Evolutionary conservation across 1,140 invertebrate species (phyloP), one percentile per base, ranked within the genome.

Genomic region (Bradysia coprophila): DNA sequence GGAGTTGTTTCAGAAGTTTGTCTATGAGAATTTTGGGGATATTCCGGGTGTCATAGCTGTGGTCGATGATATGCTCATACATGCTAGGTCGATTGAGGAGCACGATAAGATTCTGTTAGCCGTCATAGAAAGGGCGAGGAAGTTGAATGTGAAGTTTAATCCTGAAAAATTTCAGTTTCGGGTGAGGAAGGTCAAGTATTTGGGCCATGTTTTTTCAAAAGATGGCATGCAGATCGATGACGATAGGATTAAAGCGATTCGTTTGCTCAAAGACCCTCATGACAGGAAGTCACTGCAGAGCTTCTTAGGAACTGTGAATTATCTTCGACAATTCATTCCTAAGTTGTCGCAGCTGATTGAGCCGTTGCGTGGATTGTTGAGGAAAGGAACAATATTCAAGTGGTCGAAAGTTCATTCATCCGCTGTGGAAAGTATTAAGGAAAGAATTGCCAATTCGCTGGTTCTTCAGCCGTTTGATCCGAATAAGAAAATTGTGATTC

Each of bases 391-490:
- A 5, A 11, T 15, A 4, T 34, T 37, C 22, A 42, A 21, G n/a
- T 9, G 21, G 20, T 32, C 19, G 33, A 33, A 33, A 5, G 24
- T 2, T 2, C 21, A 21, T 22, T 20, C 33, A 41, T 19, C 13
- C 18, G 3, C 32, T 3, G n/a, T 34, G n/a, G 3, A 38, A 38
- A 15, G 5, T 11, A 4, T 38, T 19, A 38, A 38, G 21, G 3
- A 19, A 4, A 6, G 4, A 18, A 6, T 38, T 19, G 13, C 21
- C 42, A 13, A 24, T 24, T 15, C 43, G 20, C 2, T 16, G 37
- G 37, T 23, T 42, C 24, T 43, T 4, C n/a, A 46, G 33, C 52
- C 51, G 41, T 63, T 51, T 48, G 48, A 62, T 38, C 15, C 34
- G 20, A 46, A 45, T 6, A 37, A 46, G 32, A 42, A 41, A 13